Conservation (phyloP, 2,797 vertebrate genomes). For the Lacerta bilineata region DNA sequence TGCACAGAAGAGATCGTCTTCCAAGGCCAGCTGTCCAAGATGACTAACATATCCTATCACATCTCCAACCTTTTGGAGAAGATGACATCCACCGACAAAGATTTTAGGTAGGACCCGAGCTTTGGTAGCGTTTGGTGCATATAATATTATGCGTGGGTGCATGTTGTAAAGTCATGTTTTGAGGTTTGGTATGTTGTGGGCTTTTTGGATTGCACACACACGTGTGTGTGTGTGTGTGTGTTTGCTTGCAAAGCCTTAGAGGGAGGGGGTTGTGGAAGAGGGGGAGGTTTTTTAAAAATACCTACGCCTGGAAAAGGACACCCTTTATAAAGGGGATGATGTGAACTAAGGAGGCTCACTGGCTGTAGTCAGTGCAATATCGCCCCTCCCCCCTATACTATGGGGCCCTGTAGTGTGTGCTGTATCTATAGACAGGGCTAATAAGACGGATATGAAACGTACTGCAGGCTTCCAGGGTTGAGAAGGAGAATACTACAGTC, state of each 20-base stretch:
- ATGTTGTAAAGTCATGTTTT: background rate
- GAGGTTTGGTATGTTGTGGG: background rate
- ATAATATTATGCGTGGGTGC: background rate
- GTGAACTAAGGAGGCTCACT: background rate
- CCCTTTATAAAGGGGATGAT: background rate
- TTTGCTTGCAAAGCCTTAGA: background rate
- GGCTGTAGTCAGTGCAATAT: background rate
- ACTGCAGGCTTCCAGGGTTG: background rate
- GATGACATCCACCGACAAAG: conserved; percentile 97
- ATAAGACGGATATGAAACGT: background rate
- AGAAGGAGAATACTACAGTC: background rate
- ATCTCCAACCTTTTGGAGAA: conserved; percentile 97
- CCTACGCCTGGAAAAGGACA: background rate
- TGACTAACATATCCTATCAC: conserved; percentile 91
- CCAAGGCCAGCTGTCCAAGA: conserved; percentile 61
- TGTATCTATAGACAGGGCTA: background rate
- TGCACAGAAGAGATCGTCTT: conserved; percentile 29
- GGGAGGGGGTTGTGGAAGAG: background rate
- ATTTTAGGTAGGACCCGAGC: conserved; percentile 88
- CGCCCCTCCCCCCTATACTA: background rate
- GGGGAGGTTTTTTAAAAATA: conserved; percentile 6
- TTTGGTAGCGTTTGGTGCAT: background rate
- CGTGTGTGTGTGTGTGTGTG: background rate
- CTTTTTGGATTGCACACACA: background rate
- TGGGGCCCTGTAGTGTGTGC: background rate